phyloP scores from a whole-genome alignment of 2,113 vertebrate genomes.

The Catharus minimus region DNA sequence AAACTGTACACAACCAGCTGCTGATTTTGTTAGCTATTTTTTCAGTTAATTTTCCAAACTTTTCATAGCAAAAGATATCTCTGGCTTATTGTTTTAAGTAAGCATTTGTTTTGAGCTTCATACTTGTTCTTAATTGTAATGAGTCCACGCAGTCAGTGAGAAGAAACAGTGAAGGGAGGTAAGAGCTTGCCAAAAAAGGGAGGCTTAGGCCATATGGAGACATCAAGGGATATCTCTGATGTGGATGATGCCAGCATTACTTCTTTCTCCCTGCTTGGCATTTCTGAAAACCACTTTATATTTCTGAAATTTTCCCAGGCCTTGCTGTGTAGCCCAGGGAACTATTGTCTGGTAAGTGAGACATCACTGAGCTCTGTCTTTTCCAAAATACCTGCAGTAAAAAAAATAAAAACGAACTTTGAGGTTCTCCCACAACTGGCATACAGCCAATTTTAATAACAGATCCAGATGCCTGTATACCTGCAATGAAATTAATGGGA shows the following conservation, averaged over 20 bases:
- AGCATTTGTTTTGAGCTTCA: background rate
- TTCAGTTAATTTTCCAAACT: background rate
- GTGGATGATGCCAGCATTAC: background rate
- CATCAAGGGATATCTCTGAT: background rate
- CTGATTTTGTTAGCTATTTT: background rate
- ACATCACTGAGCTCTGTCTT: background rate
- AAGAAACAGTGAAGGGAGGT: background rate
- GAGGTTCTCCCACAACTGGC: background rate
- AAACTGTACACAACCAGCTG: fast-evolving
- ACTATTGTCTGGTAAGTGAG: background rate
- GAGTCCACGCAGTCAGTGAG: background rate
- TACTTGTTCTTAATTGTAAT: background rate
- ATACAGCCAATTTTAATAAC: background rate
- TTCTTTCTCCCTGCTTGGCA: background rate
- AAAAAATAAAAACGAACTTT: background rate
- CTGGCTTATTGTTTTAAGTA: background rate
- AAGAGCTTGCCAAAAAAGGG: background rate
- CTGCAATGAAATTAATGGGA: background rate
- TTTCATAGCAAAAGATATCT: background rate
- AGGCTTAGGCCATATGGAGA: background rate
- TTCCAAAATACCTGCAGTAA: background rate
- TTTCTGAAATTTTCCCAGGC: background rate
- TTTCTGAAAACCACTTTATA: background rate
- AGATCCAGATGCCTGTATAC: background rate
- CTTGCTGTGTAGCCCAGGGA: background rate